phyloP scores from a whole-genome alignment of 2,113 vertebrate genomes.

The Embiotoca jacksoni region DNA sequence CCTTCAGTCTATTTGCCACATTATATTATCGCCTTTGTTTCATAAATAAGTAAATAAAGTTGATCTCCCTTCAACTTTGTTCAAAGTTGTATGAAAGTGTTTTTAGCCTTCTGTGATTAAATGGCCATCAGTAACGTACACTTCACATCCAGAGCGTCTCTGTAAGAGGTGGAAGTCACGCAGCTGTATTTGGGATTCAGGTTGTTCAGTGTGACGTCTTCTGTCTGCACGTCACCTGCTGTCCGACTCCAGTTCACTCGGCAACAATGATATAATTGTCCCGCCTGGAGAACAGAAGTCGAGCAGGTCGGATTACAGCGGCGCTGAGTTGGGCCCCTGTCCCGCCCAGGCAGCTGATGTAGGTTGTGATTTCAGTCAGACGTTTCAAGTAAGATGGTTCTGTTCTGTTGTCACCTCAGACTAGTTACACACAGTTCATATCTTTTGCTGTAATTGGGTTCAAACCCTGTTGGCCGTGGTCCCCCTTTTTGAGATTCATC shows the following conservation, averaged over 20 bases:
- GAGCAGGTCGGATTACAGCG: slow-evolving; percentile 56
- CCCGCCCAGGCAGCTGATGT: not conserved
- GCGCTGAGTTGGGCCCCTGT: slow-evolving; percentile 10
- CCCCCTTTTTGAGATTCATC: too few relatives aligned
- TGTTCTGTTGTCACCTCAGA: too few relatives aligned
- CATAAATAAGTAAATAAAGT: not conserved
- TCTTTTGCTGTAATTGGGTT: too few relatives aligned
- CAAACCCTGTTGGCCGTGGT: too few relatives aligned
- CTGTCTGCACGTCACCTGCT: slow-evolving; percentile 33
- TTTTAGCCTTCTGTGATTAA: too few relatives aligned
- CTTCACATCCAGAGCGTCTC: not conserved
- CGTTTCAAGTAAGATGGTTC: too few relatives aligned
- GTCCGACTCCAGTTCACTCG: slow-evolving; percentile 29
- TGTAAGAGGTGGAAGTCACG: not conserved
- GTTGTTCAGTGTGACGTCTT: not conserved
- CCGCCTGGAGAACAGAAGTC: slow-evolving; percentile 33
- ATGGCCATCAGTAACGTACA: too few relatives aligned
- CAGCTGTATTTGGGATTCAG: not conserved
- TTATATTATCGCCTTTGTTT: not conserved
- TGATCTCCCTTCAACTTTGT: too few relatives aligned
- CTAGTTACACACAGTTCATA: too few relatives aligned
- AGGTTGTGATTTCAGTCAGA: not conserved
- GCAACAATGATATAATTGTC: slow-evolving; percentile 76
- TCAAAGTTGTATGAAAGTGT: not conserved
- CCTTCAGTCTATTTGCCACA: too few relatives aligned